Evolutionary conservation across 1,140 invertebrate genomes (phyloP).

Genomic region (Anadara kagoshimensis): DNA sequence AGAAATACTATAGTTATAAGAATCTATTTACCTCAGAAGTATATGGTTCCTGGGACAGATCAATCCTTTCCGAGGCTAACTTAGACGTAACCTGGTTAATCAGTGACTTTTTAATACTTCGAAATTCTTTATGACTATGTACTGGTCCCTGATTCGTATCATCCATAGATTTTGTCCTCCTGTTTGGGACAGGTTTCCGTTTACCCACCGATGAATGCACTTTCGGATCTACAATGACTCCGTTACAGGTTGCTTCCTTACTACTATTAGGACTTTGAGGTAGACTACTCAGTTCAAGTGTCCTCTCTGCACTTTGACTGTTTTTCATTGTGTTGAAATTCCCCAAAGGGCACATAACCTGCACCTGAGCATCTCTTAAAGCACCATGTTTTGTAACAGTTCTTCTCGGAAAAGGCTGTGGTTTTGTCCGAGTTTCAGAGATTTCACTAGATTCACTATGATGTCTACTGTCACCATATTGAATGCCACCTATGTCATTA

Average conservation of each 20-base stretch:
- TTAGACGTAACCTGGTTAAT: slow-evolving; percentile 67
- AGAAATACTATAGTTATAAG: too few relatives aligned
- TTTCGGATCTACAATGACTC: background rate
- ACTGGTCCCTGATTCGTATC: slow-evolving; percentile 29
- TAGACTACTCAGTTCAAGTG: too few relatives aligned
- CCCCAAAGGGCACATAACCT: slow-evolving; percentile 54
- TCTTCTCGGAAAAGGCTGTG: slow-evolving; percentile 44
- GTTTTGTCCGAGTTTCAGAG: slow-evolving; percentile 10
- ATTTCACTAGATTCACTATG: slow-evolving; percentile 1
- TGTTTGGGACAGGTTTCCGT: slow-evolving; percentile 13
- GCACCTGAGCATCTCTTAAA: slow-evolving; percentile 49
- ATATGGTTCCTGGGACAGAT: slow-evolving; percentile 71
- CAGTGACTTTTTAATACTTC: slow-evolving; percentile 56
- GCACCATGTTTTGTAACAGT: slow-evolving; percentile 34
- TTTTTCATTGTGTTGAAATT: background rate
- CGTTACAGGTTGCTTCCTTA: too few relatives aligned
- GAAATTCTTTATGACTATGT: slow-evolving; percentile 32
- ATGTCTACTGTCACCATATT: slow-evolving; percentile 4
- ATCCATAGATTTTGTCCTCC: slow-evolving; percentile 26
- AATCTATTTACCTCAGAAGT: slow-evolving; percentile 63
- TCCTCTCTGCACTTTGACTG: too few relatives aligned
- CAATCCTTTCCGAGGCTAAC: slow-evolving; percentile 71
- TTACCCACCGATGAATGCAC: too few relatives aligned
- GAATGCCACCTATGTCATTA: background rate
- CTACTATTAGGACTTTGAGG: too few relatives aligned